Conservation (phyloP, 2,113 vertebrate species). For the Stictonetta naevosa region DNA sequence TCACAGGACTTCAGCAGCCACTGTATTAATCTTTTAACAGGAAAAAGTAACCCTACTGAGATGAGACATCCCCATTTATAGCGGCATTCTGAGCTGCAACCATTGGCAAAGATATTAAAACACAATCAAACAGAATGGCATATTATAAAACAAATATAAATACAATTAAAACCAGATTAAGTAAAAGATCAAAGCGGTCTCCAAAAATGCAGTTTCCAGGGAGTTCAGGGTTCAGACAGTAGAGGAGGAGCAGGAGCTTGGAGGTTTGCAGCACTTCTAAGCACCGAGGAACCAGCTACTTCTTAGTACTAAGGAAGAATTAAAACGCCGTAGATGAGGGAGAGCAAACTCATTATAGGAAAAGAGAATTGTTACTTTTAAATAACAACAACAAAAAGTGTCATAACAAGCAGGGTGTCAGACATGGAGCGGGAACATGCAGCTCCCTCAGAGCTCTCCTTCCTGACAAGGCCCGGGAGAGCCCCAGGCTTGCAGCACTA, state of each 20-base stretch:
- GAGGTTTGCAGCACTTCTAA: neutral
- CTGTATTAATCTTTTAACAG: slow-evolving; percentile 68
- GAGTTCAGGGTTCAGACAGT: slow-evolving; percentile 29
- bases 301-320: neutral
- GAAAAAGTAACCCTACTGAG: slow-evolving; percentile 62
- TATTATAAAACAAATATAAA: slow-evolving; percentile 68
- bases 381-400: neutral
- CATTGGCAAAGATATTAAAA: slow-evolving; percentile 57
- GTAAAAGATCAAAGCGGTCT: slow-evolving; percentile 55
- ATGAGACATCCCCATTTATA: slow-evolving; percentile 48
- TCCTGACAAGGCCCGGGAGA: neutral
- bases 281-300: neutral
- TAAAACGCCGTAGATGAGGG: neutral
- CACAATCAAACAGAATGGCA: slow-evolving; percentile 65
- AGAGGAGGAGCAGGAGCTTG: slow-evolving; percentile 22
- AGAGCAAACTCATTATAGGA: neutral
- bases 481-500: neutral
- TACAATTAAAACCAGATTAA: slow-evolving; percentile 65
- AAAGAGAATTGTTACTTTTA: neutral
- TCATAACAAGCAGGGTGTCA: neutral
- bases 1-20: slow-evolving; percentile 48
- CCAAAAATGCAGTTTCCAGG: slow-evolving; percentile 16
- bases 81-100: slow-evolving; percentile 15
- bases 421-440: accelerated
- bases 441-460: neutral